Percentiles rank a stretch among this genome's conserved stretches.
phyloP scores from a whole-genome alignment of 2,888 invertebrate species.

The Tridacna crocea region DNA sequence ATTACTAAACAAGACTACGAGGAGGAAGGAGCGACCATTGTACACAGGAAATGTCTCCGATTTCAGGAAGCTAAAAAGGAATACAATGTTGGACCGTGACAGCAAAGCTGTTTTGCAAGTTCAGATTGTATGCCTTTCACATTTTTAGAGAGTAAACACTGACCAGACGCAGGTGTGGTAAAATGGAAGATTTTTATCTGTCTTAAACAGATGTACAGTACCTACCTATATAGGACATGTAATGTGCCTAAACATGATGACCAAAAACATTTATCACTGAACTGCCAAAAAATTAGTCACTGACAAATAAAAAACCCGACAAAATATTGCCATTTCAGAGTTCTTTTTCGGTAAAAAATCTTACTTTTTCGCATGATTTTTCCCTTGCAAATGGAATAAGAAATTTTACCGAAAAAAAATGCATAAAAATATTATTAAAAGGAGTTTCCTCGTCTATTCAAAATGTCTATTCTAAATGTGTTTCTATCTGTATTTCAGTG shows the following conservation, averaged over 20 bases:
- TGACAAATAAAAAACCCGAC: too few species aligned
- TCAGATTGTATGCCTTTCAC: neutral
- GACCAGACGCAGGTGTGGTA: neutral
- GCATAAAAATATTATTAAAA: too few species aligned
- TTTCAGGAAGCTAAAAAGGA: slow-evolving; percentile 1
- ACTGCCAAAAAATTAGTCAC: too few species aligned
- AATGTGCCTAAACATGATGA: neutral
- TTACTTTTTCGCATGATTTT: too few species aligned
- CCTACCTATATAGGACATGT: neutral
- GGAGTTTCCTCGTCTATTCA: too few species aligned
- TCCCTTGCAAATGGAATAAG: too few species aligned
- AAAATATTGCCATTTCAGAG: too few species aligned
- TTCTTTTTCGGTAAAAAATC: too few species aligned
- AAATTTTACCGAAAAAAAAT: too few species aligned
- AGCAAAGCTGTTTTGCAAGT: neutral
- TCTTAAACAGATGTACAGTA: neutral
- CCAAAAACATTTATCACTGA: neutral
- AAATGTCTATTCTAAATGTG: too few species aligned
- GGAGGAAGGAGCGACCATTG: slow-evolving; percentile 97
- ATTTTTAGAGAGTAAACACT: neutral
- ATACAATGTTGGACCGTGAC: neutral
- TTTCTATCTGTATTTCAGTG: too few species aligned
- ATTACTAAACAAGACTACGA: slow-evolving; percentile 89
- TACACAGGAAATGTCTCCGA: slow-evolving; percentile 93
- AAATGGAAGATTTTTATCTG: neutral